phyloP scores from a whole-genome alignment of 2,888 invertebrate genomes.

The Drosophila acutilabella region DNA sequence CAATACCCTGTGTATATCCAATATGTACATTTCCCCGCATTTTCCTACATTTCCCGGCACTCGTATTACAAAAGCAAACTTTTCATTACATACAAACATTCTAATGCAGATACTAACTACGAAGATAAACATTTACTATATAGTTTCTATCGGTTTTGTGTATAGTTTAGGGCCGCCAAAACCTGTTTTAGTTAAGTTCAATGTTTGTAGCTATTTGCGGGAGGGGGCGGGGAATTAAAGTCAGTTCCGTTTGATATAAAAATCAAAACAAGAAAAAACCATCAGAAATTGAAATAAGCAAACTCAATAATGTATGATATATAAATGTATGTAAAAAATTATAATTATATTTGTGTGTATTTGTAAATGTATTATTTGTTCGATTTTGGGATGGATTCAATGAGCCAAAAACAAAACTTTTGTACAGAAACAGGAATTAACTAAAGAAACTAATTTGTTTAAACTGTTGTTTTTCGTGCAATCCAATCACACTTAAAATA shows the following conservation, averaged over 20 bases:
- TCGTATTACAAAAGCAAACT: constrained; percentile 66
- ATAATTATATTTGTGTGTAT: constrained; percentile 44
- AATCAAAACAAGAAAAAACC: background rate
- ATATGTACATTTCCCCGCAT: constrained; percentile 1
- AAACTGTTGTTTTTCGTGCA: constrained; percentile 33
- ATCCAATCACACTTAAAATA: constrained; percentile 23
- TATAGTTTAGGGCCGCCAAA: constrained; percentile 42
- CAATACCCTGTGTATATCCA: constrained; percentile 22
- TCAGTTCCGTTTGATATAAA: constrained; percentile 28
- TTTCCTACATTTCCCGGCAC: constrained; percentile 48
- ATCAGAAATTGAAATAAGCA: constrained; percentile 37
- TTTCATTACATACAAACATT: constrained; percentile 38
- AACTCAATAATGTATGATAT: constrained; percentile 70
- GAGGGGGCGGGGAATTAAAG: constrained; percentile 22
- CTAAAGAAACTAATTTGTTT: background rate
- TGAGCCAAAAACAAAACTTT: background rate
- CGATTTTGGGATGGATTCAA: constrained; percentile 47
- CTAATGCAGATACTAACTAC: constrained; percentile 17
- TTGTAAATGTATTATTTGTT: constrained; percentile 66
- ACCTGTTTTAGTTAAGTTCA: constrained; percentile 49
- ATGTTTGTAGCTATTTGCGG: constrained; percentile 45
- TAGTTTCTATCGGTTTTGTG: constrained; percentile 37
- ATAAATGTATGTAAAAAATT: constrained; percentile 55
- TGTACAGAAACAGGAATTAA: background rate
- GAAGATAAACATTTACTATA: constrained; percentile 10